Evolutionary conservation across 92 coral and sea anemone genomes (phyloP), one percentile per base, ranked within the genome.

Genomic region (Siderastrea radians): DNA sequence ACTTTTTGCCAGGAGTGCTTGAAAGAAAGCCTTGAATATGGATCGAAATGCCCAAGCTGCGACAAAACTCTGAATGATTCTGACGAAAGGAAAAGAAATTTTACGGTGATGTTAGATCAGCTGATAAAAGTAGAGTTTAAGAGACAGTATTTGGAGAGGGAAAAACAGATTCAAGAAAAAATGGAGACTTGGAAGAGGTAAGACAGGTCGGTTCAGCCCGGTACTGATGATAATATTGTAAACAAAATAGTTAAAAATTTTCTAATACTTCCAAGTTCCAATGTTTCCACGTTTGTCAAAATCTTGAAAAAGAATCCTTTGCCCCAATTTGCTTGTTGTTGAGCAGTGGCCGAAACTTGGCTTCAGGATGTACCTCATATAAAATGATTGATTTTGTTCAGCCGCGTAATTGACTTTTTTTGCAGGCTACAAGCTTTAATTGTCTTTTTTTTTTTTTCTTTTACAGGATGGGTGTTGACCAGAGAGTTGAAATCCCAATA

Each of bases 1-100:
- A 59, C 68, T 53, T 77, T 77, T 17, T 77, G 81, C 12, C 66
- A 77, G 68, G 81, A 77, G 12, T 77, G 81, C 68, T 44, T 77
- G 43, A 77, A 77, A 60, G 68, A 59, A 58, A 45, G 68, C n/a
- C 68, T 77, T 59, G 81, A 77, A 16, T 77, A 59, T 46, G 81
- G 53, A 3, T 60, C 81, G 5, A 77, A 54, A 45, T 77, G 81
- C 44, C 68, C 81, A 77, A 77, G 53, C 7, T 77, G 81, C n/a
- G 44, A 53, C 45, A 77, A 44, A 77, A 59, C 53, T 60, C 14
- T 77, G 38, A 77, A 57, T 11, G 81, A 59, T 77, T 77, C 81
- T 44, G 62, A 6, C 4, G 52, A 59, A 46, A 59, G 26, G 50
- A 44, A 77, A 15, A 12, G 68, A 26, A 58, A 46, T 38, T 9